Evolutionary conservation across 2,113 vertebrate species (phyloP), one percentile per base, ranked within the genome.

Genomic region (Entelurus aequoreus): DNA sequence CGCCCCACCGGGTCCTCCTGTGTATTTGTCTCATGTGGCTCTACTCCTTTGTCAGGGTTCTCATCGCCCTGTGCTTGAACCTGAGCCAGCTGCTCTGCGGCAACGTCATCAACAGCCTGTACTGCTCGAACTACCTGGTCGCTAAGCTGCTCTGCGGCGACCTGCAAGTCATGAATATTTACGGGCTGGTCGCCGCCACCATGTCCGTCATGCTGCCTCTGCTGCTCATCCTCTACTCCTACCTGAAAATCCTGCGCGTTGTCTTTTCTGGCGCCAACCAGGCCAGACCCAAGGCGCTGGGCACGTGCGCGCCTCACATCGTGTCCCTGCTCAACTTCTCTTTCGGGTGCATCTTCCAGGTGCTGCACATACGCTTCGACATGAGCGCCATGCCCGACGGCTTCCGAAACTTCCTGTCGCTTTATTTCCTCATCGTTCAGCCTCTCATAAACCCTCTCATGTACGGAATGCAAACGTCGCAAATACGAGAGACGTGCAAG

Each of bases 261-360:
- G 76, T 76, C 54, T 65, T 60, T 15, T 64, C 51, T 60, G 70
- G 58, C 0, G 62, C 57, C 3, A 73, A 50, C 59, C 52, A 66
- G 66, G 67, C 64, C 0, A 50, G 67, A 10, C 67, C 68, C 15
- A 80, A 77, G 57, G 74, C 70, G 0, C 0, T 69, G 65, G 66
- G 66, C 0, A 79, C 72, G 58, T 79, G 76, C 65, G 21, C 50
- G 1, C 77, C 77, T 57, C 77, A 79, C 51, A 47, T 79, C 8
- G 52, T 16, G 5, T 72, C 77, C 1, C 44, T 79, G 2, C 2
- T 76, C 2, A 79, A 68, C 60, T 76, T 74, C 6, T 68, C 37
- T 1, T 49, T 55, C 8, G 73, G 63, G 0, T 5, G 0, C 19
- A 52, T n/a, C 4, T 71, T 74, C 60, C 60, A 76, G 8, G 10